Evolutionary conservation across 2,797 vertebrate genomes (phyloP).

Genomic region (Poeciliopsis turneri): DNA sequence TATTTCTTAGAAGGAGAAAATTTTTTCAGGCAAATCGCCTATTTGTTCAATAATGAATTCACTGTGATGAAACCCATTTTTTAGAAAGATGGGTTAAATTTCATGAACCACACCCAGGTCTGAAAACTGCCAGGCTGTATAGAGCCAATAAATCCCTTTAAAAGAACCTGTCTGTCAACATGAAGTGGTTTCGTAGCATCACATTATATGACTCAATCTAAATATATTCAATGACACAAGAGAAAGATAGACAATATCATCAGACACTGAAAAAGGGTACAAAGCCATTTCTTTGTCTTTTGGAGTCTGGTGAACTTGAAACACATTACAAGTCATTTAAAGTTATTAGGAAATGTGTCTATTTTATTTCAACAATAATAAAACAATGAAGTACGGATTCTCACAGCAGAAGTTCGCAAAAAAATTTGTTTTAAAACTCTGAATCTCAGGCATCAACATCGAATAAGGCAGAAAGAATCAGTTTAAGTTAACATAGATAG

Average conservation of each 20-base stretch:
- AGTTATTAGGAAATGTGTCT: background rate
- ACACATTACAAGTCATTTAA: background rate
- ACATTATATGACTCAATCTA: background rate
- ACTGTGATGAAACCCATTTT: background rate
- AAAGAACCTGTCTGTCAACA: background rate
- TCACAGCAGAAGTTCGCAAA: background rate
- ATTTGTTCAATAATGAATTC: background rate
- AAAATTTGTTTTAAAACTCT: background rate
- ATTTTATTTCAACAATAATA: background rate
- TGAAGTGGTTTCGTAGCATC: background rate
- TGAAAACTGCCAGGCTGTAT: background rate
- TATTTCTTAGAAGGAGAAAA: background rate
- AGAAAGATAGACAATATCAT: background rate
- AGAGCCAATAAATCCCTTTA: background rate
- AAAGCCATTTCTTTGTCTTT: background rate
- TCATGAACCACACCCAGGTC: background rate
- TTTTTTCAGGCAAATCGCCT: background rate
- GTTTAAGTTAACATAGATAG: background rate
- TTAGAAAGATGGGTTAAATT: background rate
- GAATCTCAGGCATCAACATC: background rate
- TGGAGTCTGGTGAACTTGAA: background rate
- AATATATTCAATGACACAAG: background rate
- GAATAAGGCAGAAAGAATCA: background rate
- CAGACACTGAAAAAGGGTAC: background rate
- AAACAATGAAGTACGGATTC: background rate